Base-by-base conservation (phyloP, 2,888 invertebrate genomes). In the Chelonus formosanus region DNA sequence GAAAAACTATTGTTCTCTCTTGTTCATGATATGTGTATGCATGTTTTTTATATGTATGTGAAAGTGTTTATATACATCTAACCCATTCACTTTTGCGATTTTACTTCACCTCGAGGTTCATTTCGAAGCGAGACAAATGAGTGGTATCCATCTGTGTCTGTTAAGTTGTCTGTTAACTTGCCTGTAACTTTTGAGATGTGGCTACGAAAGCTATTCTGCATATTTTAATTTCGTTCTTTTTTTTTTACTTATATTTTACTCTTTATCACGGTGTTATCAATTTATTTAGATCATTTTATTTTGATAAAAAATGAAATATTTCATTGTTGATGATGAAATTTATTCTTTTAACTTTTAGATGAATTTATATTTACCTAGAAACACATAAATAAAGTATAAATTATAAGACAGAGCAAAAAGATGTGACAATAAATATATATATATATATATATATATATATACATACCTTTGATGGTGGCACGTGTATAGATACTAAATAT, bases 51-150 rank as follows among this genome's bases (percentile, higher is more conserved):
- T 64, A 35, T 58, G 43, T 55, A 48, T 32, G 34, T 32, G 47
- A 59, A 8, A 10, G 40, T 48, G 5, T 48, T 48, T 5, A 4
- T 44, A 7, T 53, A 36, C 55, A 31, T 64, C 62, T 52, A 44
- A 47, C 43, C 63, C 52, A 40, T 32, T 43, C 58, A 62, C 65
- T 59, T 61, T 54, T 35, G 59, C 50, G 60, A 65, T 65, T 61
- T 52, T n/a, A 50, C 53, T 59, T 70, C 70, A 61, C 53, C 73
- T 68, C 75, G 74, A 75, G 74, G 75, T 73, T 78, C 78, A 75
- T 78, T 53, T 79, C 81, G 82, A 83, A 82, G 73, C 81, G 81
- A 83, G 82, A 83, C 82, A 82, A 83, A 83, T 81, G 82, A 83
- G 80, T 80, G 79, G 81, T 81, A 83, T 83, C 80, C 81, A 81